Percentiles rank a stretch among this genome's conserved stretches.
Evolutionary conservation across 2,113 vertebrate genomes (phyloP).

Genomic region (Bettongia penicillata): DNA sequence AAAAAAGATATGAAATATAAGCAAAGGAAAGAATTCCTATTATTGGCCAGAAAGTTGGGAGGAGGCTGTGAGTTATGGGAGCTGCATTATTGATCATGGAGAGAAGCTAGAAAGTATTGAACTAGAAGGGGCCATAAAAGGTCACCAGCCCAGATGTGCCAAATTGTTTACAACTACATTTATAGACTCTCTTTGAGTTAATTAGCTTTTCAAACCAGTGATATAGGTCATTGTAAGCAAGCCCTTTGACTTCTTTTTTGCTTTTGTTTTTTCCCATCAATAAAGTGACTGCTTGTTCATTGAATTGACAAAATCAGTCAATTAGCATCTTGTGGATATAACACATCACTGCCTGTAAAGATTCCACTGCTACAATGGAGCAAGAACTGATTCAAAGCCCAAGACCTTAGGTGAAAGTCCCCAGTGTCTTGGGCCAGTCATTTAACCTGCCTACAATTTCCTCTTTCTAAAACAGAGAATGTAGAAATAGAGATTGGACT

Average conservation of each 20-base stretch:
- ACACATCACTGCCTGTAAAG: not conserved
- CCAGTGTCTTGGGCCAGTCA: not conserved
- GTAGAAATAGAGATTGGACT: not conserved
- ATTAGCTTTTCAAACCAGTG: not conserved
- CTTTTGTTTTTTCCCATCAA: not conserved
- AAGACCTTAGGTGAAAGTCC: not conserved
- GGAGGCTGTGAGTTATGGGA: not conserved
- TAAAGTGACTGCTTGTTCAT: not conserved
- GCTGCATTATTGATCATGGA: not conserved
- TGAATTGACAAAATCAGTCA: not conserved
- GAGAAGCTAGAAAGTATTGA: not conserved
- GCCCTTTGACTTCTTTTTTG: not conserved
- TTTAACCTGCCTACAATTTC: not conserved
- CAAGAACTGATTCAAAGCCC: not conserved
- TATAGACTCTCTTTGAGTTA: not conserved
- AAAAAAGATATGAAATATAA: not conserved
- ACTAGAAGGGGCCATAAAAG: not conserved
- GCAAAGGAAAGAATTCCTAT: not conserved
- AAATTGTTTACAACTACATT: not conserved
- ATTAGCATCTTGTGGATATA: not conserved
- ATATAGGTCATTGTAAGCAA: not conserved
- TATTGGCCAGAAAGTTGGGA: not conserved
- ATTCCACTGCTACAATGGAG: not conserved
- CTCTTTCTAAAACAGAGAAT: not conserved
- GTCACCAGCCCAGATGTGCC: not conserved